Conservation (phyloP, 2,888 invertebrate species). For the Atrina japonica region DNA sequence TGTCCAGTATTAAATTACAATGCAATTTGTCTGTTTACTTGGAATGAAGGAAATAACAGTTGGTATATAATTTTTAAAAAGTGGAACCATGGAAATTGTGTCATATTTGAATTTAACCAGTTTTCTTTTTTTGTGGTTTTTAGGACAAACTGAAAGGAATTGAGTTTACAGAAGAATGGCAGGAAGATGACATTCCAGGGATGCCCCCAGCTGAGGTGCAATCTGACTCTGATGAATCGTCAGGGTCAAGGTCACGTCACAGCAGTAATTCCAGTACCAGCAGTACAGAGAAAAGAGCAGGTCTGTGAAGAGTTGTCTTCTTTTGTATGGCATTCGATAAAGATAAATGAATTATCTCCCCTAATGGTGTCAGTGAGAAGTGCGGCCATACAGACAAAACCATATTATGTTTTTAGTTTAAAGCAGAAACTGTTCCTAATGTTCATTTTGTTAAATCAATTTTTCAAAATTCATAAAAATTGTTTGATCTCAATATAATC, state of each 20-base stretch:
- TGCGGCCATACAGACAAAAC: too few species aligned
- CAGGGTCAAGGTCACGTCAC: conserved; percentile 39
- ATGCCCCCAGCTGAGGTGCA: conserved; percentile 46
- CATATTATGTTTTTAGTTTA: too few species aligned
- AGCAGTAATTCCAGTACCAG: conserved; percentile 49
- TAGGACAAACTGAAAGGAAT: conserved; percentile 55
- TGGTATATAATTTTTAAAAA: too few species aligned
- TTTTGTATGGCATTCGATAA: background rate
- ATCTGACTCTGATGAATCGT: conserved; percentile 35
- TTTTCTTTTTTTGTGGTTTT: background rate
- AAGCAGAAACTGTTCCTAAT: too few species aligned
- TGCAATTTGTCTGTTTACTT: too few species aligned
- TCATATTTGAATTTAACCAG: too few species aligned
- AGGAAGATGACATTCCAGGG: conserved; percentile 65
- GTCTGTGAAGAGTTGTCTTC: conserved; percentile 27
- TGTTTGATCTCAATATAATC: too few species aligned
- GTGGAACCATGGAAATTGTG: too few species aligned
- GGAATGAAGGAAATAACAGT: too few species aligned
- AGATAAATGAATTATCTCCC: background rate
- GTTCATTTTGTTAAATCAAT: too few species aligned
- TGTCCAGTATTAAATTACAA: too few species aligned
- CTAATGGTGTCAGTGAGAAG: background rate
- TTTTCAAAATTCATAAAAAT: too few species aligned
- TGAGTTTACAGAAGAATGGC: conserved; percentile 63
- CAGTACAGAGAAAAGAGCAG: conserved; percentile 51